Percentiles rank a stretch among this genome's conserved stretches.
Evolutionary conservation across 2,888 invertebrate genomes (phyloP).

Genomic region (Diloba caeruleocephala): DNA sequence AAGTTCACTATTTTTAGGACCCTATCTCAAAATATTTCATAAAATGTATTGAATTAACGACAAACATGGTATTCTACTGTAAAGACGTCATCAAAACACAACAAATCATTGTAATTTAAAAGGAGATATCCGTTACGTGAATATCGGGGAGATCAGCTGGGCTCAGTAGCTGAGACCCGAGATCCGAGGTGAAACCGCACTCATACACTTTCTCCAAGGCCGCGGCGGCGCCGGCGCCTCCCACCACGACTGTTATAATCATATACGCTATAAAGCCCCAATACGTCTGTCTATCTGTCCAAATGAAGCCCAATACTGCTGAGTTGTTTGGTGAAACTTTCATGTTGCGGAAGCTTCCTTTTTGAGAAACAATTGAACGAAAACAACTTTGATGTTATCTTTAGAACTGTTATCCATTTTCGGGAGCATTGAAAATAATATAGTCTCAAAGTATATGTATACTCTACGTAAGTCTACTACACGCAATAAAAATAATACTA

Average conservation of each 20-base stretch:
- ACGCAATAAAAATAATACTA: no score
- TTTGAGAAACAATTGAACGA: neutral
- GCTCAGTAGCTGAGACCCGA: constrained; percentile 48
- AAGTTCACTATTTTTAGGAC: no score
- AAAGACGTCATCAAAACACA: constrained; percentile 20
- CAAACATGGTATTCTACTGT: neutral
- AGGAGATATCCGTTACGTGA: constrained; percentile 61
- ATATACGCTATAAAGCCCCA: constrained; percentile 38
- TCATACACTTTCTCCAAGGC: constrained; percentile 83
- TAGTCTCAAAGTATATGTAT: no score
- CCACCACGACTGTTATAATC: constrained; percentile 52
- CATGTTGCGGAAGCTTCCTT: constrained; percentile 2
- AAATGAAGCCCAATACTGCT: constrained; percentile 19
- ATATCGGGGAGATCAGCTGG: constrained; percentile 62
- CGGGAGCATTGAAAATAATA: no score
- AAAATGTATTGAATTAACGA: no score
- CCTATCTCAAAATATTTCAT: no score
- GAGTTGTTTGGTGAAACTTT: constrained; percentile 9
- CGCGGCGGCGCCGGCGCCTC: constrained; percentile 69
- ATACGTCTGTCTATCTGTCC: constrained; percentile 41
- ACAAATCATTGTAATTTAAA: constrained; percentile 43
- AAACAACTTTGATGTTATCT: no score
- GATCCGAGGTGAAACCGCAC: constrained; percentile 75
- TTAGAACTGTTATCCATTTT: no score
- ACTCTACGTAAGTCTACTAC: no score